These are phyloP conservation scores for Torymus aiolomorphi DNA, from an alignment of 2,888 invertebrate species.

Conservation along the genomic window DNA sequence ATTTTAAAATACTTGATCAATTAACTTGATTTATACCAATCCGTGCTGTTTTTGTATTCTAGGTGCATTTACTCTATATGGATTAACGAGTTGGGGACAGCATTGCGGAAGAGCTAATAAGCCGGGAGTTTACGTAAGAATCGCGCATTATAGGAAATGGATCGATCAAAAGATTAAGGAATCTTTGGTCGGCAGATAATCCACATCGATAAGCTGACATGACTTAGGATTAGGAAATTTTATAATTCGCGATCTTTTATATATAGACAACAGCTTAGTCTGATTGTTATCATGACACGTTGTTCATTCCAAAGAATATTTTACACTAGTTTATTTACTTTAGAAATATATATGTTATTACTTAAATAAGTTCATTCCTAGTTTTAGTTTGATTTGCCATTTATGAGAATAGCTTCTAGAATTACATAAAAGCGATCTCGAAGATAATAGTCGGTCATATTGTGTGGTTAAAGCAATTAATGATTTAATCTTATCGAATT, in stretches of 20 bases:
- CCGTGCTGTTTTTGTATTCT: conserved; percentile 56
- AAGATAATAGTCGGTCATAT: neutral
- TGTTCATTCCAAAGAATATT: too few relatives aligned
- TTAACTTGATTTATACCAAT: too few relatives aligned
- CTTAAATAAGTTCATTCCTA: too few relatives aligned
- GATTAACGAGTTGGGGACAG: conserved; percentile 87
- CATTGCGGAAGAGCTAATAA: conserved; percentile 85
- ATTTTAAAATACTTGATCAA: too few relatives aligned
- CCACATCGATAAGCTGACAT: neutral
- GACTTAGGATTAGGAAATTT: conserved; percentile 5
- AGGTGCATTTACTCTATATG: conserved; percentile 83
- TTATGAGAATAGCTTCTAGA: neutral
- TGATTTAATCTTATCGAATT: conserved; percentile 17
- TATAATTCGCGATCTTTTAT: neutral
- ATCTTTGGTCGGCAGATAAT: conserved; percentile 67
- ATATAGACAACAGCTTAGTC: too few relatives aligned
- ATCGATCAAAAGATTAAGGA: conserved; percentile 79
- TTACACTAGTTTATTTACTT: too few relatives aligned
- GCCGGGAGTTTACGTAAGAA: conserved; percentile 85
- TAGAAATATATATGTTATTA: too few relatives aligned
- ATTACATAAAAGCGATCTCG: conserved; percentile 4
- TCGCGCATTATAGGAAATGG: conserved; percentile 82
- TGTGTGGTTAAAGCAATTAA: neutral
- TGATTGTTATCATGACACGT: too few relatives aligned
- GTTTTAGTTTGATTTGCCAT: too few relatives aligned